phyloP scores from a whole-genome alignment of 2,113 vertebrate genomes.

The Acanthisitta chloris region DNA sequence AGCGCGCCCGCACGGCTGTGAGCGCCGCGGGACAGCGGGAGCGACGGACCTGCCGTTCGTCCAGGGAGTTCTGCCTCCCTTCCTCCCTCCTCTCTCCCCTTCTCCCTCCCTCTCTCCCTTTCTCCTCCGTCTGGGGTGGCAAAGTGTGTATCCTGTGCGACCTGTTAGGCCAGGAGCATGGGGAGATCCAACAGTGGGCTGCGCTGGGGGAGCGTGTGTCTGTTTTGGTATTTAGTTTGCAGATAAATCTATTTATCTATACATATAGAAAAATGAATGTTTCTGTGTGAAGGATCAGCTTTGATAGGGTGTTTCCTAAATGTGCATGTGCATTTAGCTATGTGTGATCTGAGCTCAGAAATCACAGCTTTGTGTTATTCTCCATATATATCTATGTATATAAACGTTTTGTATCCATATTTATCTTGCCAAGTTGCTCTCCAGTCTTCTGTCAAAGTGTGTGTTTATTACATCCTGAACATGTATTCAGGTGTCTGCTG shows the following conservation, averaged over 20 bases:
- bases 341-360: not conserved
- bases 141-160: not conserved
- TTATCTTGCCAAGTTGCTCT: not conserved
- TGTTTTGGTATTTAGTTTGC: not conserved
- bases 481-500: not conserved
- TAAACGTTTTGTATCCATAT: not conserved
- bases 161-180: not conserved
- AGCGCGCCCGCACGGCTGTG: not conserved
- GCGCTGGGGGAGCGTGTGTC: rapidly evolving
- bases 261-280: rapidly evolving
- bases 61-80: not conserved
- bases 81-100: no score
- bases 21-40: not conserved
- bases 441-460: not conserved
- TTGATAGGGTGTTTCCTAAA: not conserved
- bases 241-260: not conserved
- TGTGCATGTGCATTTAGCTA: rapidly evolving
- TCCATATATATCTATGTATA: rapidly evolving
- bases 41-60: not conserved
- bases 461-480: not conserved
- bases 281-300: not conserved
- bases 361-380: not conserved
- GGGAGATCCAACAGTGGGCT: not conserved
- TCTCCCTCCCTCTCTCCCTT: no score
- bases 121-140: rapidly evolving